phyloP scores from a whole-genome alignment of 2,113 vertebrate species.

The Mystacornis crossleyi region DNA sequence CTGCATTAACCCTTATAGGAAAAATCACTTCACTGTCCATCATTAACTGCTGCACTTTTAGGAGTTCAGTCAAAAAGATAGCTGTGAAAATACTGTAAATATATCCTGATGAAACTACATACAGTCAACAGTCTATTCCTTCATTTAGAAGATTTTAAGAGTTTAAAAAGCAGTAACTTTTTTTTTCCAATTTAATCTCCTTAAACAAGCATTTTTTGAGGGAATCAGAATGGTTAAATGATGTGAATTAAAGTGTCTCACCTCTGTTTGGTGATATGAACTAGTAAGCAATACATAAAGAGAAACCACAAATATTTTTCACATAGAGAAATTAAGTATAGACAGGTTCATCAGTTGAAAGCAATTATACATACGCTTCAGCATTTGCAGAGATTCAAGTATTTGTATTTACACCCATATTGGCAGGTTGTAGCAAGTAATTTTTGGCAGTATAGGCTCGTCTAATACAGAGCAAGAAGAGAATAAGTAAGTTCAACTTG shows the following conservation, averaged over 20 bases:
- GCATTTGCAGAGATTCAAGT: neutral
- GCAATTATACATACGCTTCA: neutral
- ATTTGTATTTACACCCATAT: neutral
- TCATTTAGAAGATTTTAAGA: neutral
- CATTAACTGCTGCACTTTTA: neutral
- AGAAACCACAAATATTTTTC: neutral
- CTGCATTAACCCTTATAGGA: neutral
- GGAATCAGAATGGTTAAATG: neutral
- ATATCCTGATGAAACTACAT: neutral
- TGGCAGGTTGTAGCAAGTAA: neutral
- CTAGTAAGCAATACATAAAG: neutral
- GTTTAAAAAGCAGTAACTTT: neutral
- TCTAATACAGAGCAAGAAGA: neutral
- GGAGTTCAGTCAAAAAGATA: neutral
- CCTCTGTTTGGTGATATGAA: neutral
- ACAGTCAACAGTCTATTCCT: neutral
- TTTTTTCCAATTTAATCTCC: neutral
- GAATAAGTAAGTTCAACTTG: neutral
- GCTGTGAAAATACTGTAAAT: neutral
- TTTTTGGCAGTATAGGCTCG: neutral
- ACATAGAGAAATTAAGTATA: neutral
- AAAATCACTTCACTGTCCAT: neutral
- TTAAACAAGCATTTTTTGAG: neutral
- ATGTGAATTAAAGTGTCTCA: neutral
- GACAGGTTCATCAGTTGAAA: neutral